A percentile compares a stretch with the other conserved stretches of the same genome.
These are phyloP conservation scores for Platysternon megacephalum DNA, from an alignment of 2,113 vertebrate species.

Conservation along the genomic window DNA sequence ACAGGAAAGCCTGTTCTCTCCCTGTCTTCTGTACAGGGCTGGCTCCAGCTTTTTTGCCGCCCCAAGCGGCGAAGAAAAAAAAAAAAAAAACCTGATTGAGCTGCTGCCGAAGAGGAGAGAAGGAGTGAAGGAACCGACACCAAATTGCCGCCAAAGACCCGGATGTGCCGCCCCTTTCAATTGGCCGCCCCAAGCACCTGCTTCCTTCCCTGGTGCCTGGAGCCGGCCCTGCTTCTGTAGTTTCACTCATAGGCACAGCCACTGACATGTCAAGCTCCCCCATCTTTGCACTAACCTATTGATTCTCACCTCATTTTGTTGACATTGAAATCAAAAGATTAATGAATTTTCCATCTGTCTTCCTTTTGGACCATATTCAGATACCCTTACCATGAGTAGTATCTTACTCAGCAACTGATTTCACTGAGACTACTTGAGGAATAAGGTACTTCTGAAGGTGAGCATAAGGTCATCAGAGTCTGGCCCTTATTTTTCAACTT, in stretches of 20 bases:
- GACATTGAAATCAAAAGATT: accelerated
- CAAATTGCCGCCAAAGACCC: no score
- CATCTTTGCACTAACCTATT: background rate
- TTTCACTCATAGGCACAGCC: background rate
- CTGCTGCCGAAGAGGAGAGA: no score
- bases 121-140: no score
- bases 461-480: background rate
- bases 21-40: background rate
- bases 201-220: no score
- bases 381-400: background rate
- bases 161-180: no score
- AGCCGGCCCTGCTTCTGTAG: background rate
- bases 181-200: no score
- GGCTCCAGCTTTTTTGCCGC: no score
- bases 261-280: accelerated
- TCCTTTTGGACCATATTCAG: background rate
- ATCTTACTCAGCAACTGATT: background rate
- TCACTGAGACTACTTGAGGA: background rate
- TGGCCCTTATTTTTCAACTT: background rate
- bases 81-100: no score
- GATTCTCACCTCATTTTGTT: background rate
- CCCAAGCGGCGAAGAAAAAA: no score
- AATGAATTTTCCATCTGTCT: background rate
- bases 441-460: background rate
- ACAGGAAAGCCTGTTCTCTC: background rate